Conservation (phyloP, 2,113 vertebrate genomes). For the Mus musculus region DNA sequence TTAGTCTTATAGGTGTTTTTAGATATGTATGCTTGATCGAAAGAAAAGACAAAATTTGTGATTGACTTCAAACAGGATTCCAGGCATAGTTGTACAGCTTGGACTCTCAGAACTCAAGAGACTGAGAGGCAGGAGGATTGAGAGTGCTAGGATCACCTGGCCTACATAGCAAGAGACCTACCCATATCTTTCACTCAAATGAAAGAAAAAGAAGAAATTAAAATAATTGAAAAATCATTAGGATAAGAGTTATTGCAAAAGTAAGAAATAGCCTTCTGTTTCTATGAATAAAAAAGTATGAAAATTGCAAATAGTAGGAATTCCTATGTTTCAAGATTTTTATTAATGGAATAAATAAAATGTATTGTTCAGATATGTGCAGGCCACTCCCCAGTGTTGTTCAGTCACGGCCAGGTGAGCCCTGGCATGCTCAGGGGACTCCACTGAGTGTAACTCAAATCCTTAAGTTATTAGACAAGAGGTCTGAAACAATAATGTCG, state of each 20-base stretch:
- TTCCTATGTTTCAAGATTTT: slow-evolving; percentile 29
- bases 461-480: not conserved
- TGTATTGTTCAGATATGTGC: slow-evolving; percentile 24
- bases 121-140: not conserved
- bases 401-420: not conserved
- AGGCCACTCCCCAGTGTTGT: not conserved
- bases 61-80: not conserved
- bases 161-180: not conserved
- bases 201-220: not conserved
- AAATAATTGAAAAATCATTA: not conserved
- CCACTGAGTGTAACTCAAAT: not conserved
- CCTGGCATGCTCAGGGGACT: not conserved
- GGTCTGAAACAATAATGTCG: slow-evolving; percentile 22
- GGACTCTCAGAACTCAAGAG: not conserved
- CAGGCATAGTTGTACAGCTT: not conserved
- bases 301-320: slow-evolving; percentile 7
- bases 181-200: not conserved
- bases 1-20: not conserved
- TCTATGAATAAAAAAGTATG: slow-evolving; percentile 32
- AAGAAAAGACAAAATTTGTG: not conserved
- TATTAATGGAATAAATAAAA: slow-evolving; percentile 32
- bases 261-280: not conserved
- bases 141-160: not conserved
- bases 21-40: not conserved
- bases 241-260: not conserved